Evolutionary conservation across 2,888 invertebrate species (phyloP), one percentile per base, ranked within the genome.

Genomic region (Phlogophora meticulosa): DNA sequence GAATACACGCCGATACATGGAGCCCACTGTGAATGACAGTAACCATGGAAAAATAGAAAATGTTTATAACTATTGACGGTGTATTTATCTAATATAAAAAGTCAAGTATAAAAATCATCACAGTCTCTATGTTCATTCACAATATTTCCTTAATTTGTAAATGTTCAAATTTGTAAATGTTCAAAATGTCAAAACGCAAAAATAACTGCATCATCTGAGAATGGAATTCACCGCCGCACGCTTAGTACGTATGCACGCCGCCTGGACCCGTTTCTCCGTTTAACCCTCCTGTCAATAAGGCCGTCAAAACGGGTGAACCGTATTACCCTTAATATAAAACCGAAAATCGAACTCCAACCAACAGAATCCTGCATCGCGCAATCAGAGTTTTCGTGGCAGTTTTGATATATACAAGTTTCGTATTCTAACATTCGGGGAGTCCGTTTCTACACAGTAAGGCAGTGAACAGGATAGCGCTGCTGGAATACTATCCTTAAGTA

Each of bases 371-470:
- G 32, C 48, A 49, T 64, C 38, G 5, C 64, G 32, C 32, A 15
- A 49, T 63, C 5, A 48, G 38, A 49, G 48, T 48, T 64, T 64
- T 64, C 32, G n/a, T 22, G 15, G 7, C 11, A 5, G 10, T 9
- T 48, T 32, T 4, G n/a, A 9, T 5, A 1, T 2, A 17, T 15
- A 63, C 36, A 48, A 22, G 3, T 22, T 38, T 20, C 4, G 0
- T 22, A 38, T 63, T 22, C 2, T 1, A 13, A 38, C 3, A 15
- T 63, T 38, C 0, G 36, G 62, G 63, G 63, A 63, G 63, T 63
- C 63, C 63, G 64, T 63, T 63, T 63, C 64, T 48, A 63, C 64
- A 38, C 63, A 63, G 63, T n/a, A 32, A 63, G 0, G 46, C 64
- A 63, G 63, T 48, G n/a, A 32, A 38, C 64, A 22, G 46, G 63